A percentile compares a stretch with the other conserved stretches of the same genome.
These are phyloP conservation scores for Berghia stephanieae DNA, from an alignment of 1,140 invertebrate genomes.

Conservation along the genomic window DNA sequence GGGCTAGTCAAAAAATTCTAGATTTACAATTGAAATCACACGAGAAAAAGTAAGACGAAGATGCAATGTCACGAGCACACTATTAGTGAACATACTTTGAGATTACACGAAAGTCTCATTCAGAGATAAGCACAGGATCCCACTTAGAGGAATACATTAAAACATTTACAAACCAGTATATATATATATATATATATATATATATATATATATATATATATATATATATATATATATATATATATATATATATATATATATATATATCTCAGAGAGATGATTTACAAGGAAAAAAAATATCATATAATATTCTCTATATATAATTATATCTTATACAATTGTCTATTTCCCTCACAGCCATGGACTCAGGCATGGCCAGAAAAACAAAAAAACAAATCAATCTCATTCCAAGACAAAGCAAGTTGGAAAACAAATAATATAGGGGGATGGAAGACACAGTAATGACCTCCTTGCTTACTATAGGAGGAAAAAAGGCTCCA, in stretches of 20 bases:
- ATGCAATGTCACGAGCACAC: constrained; percentile 10
- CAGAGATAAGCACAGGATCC: too few species aligned
- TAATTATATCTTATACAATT: neutral
- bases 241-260: neutral
- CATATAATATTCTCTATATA: neutral
- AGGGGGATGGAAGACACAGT: too few species aligned
- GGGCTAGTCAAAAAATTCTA: too few species aligned
- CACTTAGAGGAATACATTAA: too few species aligned
- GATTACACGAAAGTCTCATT: too few species aligned
- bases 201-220: neutral
- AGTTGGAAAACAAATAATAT: too few species aligned
- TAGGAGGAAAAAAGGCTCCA: too few species aligned
- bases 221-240: neutral
- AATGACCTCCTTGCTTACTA: too few species aligned
- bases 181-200: neutral
- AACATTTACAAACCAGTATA: too few species aligned
- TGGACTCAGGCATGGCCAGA: neutral
- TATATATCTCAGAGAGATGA: constrained; percentile 13
- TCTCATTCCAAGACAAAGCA: neutral
- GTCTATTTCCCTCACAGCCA: neutral
- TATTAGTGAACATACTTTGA: too few species aligned
- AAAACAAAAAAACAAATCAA: neutral
- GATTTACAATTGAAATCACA: too few species aligned
- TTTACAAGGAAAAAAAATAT: constrained; percentile 11
- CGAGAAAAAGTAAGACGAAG: too few species aligned